Conservation (phyloP, 2,888 invertebrate genomes). For the Microctonus hyperodae region DNA sequence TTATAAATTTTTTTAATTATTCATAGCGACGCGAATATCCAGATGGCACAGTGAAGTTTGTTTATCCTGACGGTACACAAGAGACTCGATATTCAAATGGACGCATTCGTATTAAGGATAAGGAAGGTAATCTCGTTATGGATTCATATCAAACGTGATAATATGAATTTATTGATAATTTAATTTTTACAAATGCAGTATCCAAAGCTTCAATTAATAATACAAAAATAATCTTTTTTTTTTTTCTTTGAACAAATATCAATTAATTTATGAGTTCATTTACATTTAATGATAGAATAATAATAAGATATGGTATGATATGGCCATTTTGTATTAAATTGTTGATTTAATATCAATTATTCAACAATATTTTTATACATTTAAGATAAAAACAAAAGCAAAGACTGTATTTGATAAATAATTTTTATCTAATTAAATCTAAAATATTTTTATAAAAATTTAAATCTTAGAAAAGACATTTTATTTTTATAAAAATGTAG, state of each 20-base stretch:
- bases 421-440: not conserved
- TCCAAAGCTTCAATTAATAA: not conserved
- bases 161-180: not conserved
- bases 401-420: slow-evolving; percentile 6
- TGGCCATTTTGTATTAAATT: not conserved
- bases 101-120: slow-evolving; percentile 84
- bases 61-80: slow-evolving; percentile 87
- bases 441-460: slow-evolving; percentile 7
- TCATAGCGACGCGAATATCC: slow-evolving; percentile 86
- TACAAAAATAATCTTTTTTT: not conserved
- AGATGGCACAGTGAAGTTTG: slow-evolving; percentile 89
- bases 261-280: not conserved
- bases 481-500: slow-evolving; percentile 10
- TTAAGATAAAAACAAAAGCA: not conserved
- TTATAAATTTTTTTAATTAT: not conserved
- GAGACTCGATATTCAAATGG: slow-evolving; percentile 94
- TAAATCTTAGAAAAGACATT: not conserved
- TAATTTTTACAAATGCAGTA: not conserved
- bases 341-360: not conserved
- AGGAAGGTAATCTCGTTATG: slow-evolving; percentile 82
- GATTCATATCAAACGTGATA: slow-evolving; percentile 65
- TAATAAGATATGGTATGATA: not conserved
- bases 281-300: not conserved
- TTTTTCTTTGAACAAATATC: not conserved
- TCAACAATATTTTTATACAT: not conserved